Evolutionary conservation across 1,140 invertebrate genomes (phyloP), one percentile per base, ranked within the genome.

Genomic region (Nasonia giraulti): DNA sequence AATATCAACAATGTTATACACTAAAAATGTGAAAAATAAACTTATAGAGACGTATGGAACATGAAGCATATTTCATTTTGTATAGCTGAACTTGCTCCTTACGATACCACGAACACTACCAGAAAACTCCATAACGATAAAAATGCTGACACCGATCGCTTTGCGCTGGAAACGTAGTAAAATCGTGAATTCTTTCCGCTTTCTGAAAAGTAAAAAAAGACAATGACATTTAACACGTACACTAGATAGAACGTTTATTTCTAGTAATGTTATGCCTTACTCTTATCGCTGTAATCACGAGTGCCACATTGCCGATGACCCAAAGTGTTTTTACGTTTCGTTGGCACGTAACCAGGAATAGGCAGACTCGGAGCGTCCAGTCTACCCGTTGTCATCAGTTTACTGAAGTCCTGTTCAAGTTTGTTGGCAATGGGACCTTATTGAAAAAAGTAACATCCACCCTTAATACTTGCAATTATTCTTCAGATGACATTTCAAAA

Each of bases 331-430:
- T 97, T 97, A 68, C 96, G 92, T 90, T 97, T 97, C 7, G 91
- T 91, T 86, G 95, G 94, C 40, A 96, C 93, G 90, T 95, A 97
- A 17, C 97, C 97, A 1, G 96, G 96, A 89, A 97, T 96, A 83
- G 94, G 95, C 47, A 98, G 93, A 91, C 95, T 96, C 0, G 97
- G 97, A 4, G 95, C 91, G 84, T 96, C 95, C 75, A 98, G 92
- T 88, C 95, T 94, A 17, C 97, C 96, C 12, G 95, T 95, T 23
- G 95, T 95, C 80, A 98, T 92, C 44, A 98, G 91, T 85, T 95
- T 94, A 74, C 95, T 96, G 89, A 97, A 96, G 90, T 97, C 96
- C 91, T 96, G 93, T 90, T 98, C 97, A 40, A 98, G 92, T 87
- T 94, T 93, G 90, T 94, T 95, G 1, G 97, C 97, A 75, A 96